Base-by-base conservation (phyloP, 2,113 vertebrate genomes). In the Eclectus roratus region DNA sequence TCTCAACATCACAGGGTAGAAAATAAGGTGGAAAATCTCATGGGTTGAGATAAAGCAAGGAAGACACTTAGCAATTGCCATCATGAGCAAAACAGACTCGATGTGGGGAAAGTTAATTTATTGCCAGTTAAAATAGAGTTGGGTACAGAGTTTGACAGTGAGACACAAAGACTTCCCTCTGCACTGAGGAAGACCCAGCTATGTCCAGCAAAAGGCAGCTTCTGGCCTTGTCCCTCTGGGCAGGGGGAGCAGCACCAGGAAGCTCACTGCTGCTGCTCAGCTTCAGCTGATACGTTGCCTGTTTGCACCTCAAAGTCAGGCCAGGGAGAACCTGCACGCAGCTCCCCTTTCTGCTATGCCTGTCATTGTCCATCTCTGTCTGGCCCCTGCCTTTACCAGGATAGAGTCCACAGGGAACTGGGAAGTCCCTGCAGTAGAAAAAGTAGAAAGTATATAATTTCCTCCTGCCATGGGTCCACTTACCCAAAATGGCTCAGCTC, bases 361-460 rank as follows among this genome's bases (percentile, higher is more conserved):
- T 76, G 21, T 19, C 49, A 13, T 24, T 73, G 55, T 25, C 13
- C 46, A 46, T 37, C 19, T 60, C 44, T 41, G 8, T 58, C 43
- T 20, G 35, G 53, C 18, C 33, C 29, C n/a, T 64, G 24, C 16
- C 20, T 29, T 78, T 31, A 61, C 4, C 1, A 1, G 43, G 19
- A 60, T 9, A 72, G 8, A n/a, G 24, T 7, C 49, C 17, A 13
- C 1, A 0, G 39, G 19, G 17, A 29, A 73, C 16, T 1, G 17
- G 79, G 18, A 47, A 53, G 11, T 53, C 29, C 29, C 1, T 14
- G 19, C 33, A 56, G 15, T 1, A 29, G 33, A 53, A 52, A 85
- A 88, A 37, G 17, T 3, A 52, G 31, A 47, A 76, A 21, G 18
- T 39, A 4, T 10, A 8, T 10, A 8, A 31, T 28, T 25, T 80